These are phyloP conservation scores for Phenganax subtilis DNA, from an alignment of 92 coral and sea anemone genomes.

Conservation along the genomic window DNA sequence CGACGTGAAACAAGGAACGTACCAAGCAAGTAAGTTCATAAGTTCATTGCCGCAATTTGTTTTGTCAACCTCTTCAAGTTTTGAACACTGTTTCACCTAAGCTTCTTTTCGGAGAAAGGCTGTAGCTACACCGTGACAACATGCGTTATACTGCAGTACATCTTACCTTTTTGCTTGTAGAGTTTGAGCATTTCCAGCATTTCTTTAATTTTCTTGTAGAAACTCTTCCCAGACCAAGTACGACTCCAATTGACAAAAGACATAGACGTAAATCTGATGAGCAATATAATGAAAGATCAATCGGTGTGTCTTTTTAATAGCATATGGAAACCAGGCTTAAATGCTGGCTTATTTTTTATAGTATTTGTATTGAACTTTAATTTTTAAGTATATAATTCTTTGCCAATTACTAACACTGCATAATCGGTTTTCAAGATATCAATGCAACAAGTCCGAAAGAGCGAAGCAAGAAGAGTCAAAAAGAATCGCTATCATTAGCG, in stretches of 20 bases:
- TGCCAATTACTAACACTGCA: background rate
- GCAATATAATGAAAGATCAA: conserved; percentile 1
- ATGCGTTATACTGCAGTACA: no score
- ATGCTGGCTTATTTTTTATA: no score
- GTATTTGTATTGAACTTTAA: no score
- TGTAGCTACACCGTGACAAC: no score
- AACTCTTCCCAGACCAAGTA: conserved; percentile 33
- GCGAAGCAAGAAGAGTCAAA: background rate
- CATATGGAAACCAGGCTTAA: no score
- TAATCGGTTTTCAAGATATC: background rate
- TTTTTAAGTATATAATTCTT: no score
- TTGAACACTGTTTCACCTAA: no score
- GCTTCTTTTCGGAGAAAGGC: no score
- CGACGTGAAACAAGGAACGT: background rate
- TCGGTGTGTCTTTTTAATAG: conserved; percentile 3
- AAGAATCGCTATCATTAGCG: background rate
- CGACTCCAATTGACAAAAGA: conserved; percentile 9
- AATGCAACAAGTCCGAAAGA: conserved; percentile 6
- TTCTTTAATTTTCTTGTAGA: background rate
- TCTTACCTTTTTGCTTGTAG: no score
- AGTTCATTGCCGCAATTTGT: no score
- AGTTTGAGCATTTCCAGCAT: no score
- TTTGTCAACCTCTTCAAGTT: no score
- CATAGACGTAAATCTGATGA: conserved; percentile 13
- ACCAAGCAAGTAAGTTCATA: background rate